These are phyloP conservation scores for Polyommatus iphigenia DNA, from an alignment of 2,888 invertebrate genomes.

Conservation along the genomic window DNA sequence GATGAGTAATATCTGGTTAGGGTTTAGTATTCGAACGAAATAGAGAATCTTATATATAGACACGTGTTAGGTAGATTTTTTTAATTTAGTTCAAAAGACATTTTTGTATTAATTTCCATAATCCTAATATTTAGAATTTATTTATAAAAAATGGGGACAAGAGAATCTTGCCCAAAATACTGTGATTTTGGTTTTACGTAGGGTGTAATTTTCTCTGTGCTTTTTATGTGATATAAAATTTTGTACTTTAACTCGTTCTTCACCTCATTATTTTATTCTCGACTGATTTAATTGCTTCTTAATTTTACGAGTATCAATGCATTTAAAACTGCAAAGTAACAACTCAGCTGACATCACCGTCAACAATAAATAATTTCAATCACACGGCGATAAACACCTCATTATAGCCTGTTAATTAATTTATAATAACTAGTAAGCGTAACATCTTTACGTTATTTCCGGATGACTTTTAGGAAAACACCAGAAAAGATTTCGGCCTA, in stretches of 20 bases:
- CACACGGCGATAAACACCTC: constrained; percentile 40
- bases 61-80: constrained; percentile 61
- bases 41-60: constrained; percentile 62
- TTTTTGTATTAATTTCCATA: constrained; percentile 56
- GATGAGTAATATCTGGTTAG: constrained; percentile 67
- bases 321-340: constrained; percentile 37
- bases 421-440: constrained; percentile 39
- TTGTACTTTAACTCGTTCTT: constrained; percentile 49
- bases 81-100: constrained; percentile 73
- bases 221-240: constrained; percentile 74
- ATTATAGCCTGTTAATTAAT: constrained; percentile 42
- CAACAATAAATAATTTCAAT: constrained; percentile 40
- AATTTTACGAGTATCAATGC: constrained; percentile 42
- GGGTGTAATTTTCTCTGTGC: constrained; percentile 70
- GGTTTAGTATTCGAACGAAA: constrained; percentile 60
- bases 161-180: constrained; percentile 73
- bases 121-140: constrained; percentile 68
- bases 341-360: constrained; percentile 39
- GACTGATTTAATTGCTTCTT: constrained; percentile 47
- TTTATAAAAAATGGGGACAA: constrained; percentile 72
- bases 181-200: constrained; percentile 80
- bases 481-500: constrained; percentile 10
- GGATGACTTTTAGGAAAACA: constrained; percentile 38
- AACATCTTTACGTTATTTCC: constrained; percentile 38
- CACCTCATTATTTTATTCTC: constrained; percentile 45